phyloP scores from a whole-genome alignment of 2,888 invertebrate genomes.

The Tortricodes alternella region DNA sequence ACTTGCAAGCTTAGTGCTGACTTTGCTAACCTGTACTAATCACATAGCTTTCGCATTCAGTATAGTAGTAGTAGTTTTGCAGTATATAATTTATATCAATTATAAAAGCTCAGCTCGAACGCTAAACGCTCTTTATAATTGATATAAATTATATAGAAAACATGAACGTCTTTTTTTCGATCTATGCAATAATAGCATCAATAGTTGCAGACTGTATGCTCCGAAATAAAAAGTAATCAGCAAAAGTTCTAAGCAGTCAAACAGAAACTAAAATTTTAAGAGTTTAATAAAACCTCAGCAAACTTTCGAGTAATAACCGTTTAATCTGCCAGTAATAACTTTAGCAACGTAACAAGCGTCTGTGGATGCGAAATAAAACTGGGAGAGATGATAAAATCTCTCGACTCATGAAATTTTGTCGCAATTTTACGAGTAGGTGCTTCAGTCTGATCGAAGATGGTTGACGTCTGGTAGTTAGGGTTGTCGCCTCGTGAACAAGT shows the following conservation, averaged over 20 bases:
- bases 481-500: not conserved
- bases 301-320: not conserved
- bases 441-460: conserved; percentile 21
- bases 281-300: not conserved
- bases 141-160: no score
- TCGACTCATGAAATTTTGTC: conserved; percentile 28
- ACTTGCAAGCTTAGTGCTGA: conserved; percentile 6
- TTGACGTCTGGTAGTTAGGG: conserved; percentile 24
- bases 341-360: conserved; percentile 15
- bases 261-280: not conserved
- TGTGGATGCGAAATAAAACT: conserved; percentile 20
- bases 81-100: not conserved
- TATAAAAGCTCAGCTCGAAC: no score
- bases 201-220: not conserved
- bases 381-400: conserved; percentile 24
- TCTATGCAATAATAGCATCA: no score
- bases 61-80: not conserved
- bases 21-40: conserved; percentile 10
- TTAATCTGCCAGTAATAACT: not conserved
- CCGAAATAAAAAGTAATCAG: not conserved
- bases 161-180: no score
- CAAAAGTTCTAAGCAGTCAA: not conserved
- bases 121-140: no score
- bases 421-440: conserved; percentile 27
- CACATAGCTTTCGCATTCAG: not conserved